Conservation (phyloP, 2,888 invertebrate genomes). For the Osmoderma eremita region DNA sequence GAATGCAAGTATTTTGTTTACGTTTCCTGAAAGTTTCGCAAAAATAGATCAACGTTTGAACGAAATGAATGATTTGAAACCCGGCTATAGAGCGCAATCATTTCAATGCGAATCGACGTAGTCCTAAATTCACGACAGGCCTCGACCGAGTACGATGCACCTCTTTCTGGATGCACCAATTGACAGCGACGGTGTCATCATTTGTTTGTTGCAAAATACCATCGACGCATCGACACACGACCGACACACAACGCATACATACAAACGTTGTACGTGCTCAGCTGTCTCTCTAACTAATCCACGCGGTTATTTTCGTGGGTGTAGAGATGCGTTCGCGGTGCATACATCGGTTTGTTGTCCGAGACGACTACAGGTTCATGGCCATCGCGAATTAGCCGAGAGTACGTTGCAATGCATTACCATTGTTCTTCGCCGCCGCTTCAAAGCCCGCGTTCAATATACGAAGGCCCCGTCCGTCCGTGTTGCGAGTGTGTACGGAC, state of each 20-base stretch:
- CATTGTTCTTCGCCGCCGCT: too few relatives aligned
- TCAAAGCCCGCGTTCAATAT: too few relatives aligned
- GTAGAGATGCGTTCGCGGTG: neutral
- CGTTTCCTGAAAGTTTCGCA: too few relatives aligned
- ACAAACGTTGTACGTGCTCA: neutral
- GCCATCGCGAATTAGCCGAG: neutral
- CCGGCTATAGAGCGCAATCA: too few relatives aligned
- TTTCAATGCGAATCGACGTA: too few relatives aligned
- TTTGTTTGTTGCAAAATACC: slow-evolving; percentile 12
- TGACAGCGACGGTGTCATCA: neutral
- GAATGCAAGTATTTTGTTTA: too few relatives aligned
- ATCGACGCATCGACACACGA: neutral
- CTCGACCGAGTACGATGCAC: slow-evolving; percentile 33
- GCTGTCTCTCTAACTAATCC: neutral
- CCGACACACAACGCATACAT: neutral
- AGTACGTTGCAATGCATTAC: too few relatives aligned
- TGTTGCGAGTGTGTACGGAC: too few relatives aligned
- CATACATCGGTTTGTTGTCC: neutral
- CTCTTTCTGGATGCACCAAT: neutral
- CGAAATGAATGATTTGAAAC: too few relatives aligned
- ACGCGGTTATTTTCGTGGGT: neutral
- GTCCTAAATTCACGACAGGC: too few relatives aligned
- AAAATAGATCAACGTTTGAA: too few relatives aligned
- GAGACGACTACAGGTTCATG: neutral
- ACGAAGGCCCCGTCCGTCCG: too few relatives aligned